Conservation (phyloP, 2,113 vertebrate species). For the Guaruba guarouba region DNA sequence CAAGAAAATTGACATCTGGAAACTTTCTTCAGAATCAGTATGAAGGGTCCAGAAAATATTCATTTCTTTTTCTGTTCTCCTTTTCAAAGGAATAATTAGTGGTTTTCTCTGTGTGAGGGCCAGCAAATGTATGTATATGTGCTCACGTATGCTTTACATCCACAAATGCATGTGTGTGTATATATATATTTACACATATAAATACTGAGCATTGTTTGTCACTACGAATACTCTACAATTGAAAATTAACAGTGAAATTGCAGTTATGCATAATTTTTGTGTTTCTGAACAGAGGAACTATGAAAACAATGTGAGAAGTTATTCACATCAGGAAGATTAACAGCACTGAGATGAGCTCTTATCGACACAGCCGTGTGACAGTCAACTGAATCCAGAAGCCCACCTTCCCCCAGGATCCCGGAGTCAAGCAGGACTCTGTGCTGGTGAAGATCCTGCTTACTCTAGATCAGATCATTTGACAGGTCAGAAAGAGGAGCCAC, state of each 20-base stretch:
- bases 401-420: background rate
- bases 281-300: background rate
- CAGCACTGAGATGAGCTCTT: background rate
- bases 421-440: background rate
- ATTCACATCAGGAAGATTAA: background rate
- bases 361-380: accelerated
- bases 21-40: background rate
- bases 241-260: background rate
- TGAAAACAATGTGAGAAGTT: background rate
- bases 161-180: background rate
- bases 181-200: background rate
- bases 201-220: background rate
- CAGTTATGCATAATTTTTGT: background rate
- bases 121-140: background rate
- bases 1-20: background rate
- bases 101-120: background rate
- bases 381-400: background rate
- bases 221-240: background rate
- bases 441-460: background rate
- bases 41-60: background rate
- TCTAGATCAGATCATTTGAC: background rate
- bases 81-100: constrained; percentile 21
- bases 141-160: background rate
- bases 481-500: background rate
- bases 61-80: constrained; percentile 1